Evolutionary conservation across 2,888 invertebrate species (phyloP), one percentile per base, ranked within the genome.

Genomic region (Seira sanloemensis): DNA sequence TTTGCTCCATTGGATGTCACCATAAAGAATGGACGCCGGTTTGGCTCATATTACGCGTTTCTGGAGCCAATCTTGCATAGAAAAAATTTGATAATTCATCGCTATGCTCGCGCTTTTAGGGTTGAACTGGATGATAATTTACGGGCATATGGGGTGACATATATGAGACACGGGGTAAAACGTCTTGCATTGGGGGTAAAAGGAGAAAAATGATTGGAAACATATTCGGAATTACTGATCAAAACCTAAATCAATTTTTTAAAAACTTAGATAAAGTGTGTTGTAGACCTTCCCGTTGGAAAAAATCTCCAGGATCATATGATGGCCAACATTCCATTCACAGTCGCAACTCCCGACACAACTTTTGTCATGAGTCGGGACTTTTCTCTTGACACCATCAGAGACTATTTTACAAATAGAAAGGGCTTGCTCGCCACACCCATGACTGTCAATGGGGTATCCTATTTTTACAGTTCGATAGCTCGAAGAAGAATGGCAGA

Each of bases 261-360:
- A n/a, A n/a, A n/a, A n/a, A n/a, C 37, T 21, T 19, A 88, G 88
- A 76, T 88, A 5, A 80, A 71, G 27, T 84, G 81, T 66, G 71
- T 80, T 9, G 85, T 81, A 2, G 62, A 88, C 54, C 58, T 86
- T 0, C 88, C 88, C 18, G 87, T 87, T 19, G 88, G 88, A 0
- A n/a, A 83, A 65, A 86, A 86, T 27, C 26, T 88, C 0, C 84
- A 83, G 18, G 88, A 87, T 71, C 87, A 88, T 37, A 66, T 85
- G 7, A 72, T 87, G 58, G 2, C 73, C 4, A 62, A 9, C 18
- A 9, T 80, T 23, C 86, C 85, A 27, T 80, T 86, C 12, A 19
- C 18, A 5, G 0, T 72, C 0, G 21, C 72, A 5, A 73, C 26
- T 7, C 5, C n/a, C 0, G 50, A 66, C 0, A 7, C 62, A 23